A percentile compares a stretch with the other conserved stretches of the same genome.
phyloP scores from a whole-genome alignment of 2,888 invertebrate species.

The Lasioglossum zephyrum region DNA sequence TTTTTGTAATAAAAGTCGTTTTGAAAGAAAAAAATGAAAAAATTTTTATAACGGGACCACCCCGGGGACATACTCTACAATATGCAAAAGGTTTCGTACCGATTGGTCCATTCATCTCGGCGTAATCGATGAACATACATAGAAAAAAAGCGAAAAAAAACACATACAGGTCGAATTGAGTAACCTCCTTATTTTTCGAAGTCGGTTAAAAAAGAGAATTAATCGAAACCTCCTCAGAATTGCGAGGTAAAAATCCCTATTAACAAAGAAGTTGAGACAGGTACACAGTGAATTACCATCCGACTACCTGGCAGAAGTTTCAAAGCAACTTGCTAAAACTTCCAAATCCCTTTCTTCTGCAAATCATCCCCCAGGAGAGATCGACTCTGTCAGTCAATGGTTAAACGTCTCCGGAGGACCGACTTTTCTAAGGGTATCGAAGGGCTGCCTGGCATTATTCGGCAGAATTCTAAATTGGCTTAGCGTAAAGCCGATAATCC shows the following conservation, averaged over 20 bases:
- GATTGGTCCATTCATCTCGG: too few species aligned
- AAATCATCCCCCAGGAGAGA: slow-evolving; percentile 32
- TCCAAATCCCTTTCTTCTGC: background rate
- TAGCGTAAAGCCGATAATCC: slow-evolving; percentile 71
- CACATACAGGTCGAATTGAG: too few species aligned
- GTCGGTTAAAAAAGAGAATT: background rate
- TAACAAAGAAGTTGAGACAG: background rate
- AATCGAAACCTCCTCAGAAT: background rate
- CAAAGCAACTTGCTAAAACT: background rate
- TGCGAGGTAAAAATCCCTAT: background rate
- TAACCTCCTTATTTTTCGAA: too few species aligned
- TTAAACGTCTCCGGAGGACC: slow-evolving; percentile 1
- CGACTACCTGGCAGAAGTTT: background rate
- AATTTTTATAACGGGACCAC: too few species aligned
- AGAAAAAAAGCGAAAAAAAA: too few species aligned
- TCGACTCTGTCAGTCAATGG: background rate
- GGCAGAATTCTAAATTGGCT: slow-evolving; percentile 67
- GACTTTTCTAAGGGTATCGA: background rate
- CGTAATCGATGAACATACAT: too few species aligned
- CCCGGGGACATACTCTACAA: too few species aligned
- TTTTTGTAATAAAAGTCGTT: too few species aligned
- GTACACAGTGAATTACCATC: background rate
- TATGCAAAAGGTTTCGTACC: too few species aligned
- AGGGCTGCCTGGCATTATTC: background rate
- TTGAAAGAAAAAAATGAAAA: too few species aligned